phyloP scores from a whole-genome alignment of 2,797 vertebrate genomes.

The Emydoidea blandingii region DNA sequence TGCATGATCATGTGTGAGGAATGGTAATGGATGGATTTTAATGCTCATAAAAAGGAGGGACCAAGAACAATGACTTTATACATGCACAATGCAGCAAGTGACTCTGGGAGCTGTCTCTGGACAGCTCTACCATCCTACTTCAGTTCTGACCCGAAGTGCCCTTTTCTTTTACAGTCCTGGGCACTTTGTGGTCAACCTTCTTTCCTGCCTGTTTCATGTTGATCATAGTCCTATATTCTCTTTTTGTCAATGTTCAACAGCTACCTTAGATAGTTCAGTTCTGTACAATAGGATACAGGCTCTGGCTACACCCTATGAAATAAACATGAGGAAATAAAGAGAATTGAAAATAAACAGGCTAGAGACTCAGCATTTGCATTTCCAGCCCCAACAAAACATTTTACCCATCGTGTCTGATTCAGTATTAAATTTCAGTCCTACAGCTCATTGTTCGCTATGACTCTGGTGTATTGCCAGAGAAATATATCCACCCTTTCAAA shows the following conservation, averaged over 20 bases:
- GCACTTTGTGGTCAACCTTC: neutral
- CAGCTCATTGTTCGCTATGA: neutral
- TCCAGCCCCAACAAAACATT: neutral
- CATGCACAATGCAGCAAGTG: neutral
- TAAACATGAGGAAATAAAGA: neutral
- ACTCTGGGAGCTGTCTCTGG: neutral
- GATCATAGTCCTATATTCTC: accelerated
- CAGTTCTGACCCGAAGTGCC: neutral
- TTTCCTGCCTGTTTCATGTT: neutral
- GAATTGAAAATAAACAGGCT: neutral
- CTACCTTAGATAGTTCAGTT: neutral
- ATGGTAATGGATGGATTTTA: neutral
- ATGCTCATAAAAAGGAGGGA: neutral
- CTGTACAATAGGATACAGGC: neutral
- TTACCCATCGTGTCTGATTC: neutral
- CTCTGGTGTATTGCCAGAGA: neutral
- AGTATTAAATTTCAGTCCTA: neutral
- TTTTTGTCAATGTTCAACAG: neutral
- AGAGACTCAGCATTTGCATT: neutral
- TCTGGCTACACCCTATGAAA: neutral
- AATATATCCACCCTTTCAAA: conserved; percentile 8
- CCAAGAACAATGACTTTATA: neutral
- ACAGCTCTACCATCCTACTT: neutral
- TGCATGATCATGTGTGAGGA: neutral
- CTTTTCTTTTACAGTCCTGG: neutral